Evolutionary conservation across 2,797 vertebrate species (phyloP), one percentile per base, ranked within the genome.

Genomic region (Bryconaethiops microstoma): DNA sequence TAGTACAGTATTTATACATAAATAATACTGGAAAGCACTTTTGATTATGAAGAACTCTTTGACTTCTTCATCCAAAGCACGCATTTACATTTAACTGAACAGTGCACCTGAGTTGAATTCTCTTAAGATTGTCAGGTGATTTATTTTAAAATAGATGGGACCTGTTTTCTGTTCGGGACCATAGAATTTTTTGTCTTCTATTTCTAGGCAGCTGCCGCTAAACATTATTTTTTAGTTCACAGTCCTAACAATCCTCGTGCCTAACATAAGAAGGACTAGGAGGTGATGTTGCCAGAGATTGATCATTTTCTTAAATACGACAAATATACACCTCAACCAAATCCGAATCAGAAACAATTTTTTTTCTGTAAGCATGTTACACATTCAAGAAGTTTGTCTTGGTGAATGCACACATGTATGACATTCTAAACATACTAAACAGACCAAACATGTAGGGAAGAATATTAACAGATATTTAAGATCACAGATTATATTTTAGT

Each of bases 1-100:
- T 85, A 82, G 87, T 57, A 45, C 57, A 78, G 63, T 73, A 73
- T 76, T 9, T 81, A 83, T 54, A 52, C 29, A 78, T 79, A 69
- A 81, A 78, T 86, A 21, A 78, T 19, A 63, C 50, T 71, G 25
- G 0, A 14, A 75, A 69, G 68, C 13, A 52, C 5, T 10, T 79
- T 78, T n/a, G 42, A 70, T 79, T 65, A 72, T 76, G 57, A 76
- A 69, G 39, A 25, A 25, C 48, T 71, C 14, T 74, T 25, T 64
- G 57, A 42, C 71, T 75, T 79, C 57, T 54, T 45, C 69, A 75
- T 79, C 45, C 50, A 76, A 78, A 60, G n/a, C 63, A 69, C 23
- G n/a, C 35, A 2, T 72, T 72, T 14, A 54, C 54, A 64, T 17
- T 42, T 77, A 13, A 29, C 57, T 42, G 19, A 9, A 50, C 54